Conservation (phyloP, 2,888 invertebrate species). For the Ptychoptera contaminata region DNA sequence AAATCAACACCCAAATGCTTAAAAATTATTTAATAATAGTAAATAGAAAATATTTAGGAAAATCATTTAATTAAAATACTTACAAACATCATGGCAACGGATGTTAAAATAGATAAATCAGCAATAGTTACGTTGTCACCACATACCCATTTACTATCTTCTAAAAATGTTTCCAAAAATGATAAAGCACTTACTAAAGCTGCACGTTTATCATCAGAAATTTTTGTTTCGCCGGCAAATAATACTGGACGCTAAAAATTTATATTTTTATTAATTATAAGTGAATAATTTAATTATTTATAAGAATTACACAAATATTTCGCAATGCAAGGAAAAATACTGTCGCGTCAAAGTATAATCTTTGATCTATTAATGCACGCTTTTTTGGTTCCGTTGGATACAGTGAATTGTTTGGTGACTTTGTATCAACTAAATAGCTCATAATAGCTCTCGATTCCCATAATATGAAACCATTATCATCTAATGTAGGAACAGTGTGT, state of each 20-base stretch:
- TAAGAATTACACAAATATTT: constrained; percentile 37
- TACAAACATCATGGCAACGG: constrained; percentile 28
- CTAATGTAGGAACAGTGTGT: constrained; percentile 49
- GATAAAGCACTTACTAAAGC: constrained; percentile 41
- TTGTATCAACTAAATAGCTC: constrained; percentile 42
- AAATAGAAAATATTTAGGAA: background rate
- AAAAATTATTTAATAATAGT: background rate
- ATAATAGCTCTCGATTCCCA: constrained; percentile 55
- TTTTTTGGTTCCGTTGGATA: constrained; percentile 42
- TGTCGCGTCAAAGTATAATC: constrained; percentile 45
- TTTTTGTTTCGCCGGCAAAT: constrained; percentile 39
- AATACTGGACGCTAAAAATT: constrained; percentile 41
- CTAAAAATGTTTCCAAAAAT: constrained; percentile 22
- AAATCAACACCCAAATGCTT: constrained; percentile 12
- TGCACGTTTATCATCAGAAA: constrained; percentile 35
- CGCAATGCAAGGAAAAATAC: constrained; percentile 44
- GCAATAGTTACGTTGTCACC: constrained; percentile 31
- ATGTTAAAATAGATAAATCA: constrained; percentile 28
- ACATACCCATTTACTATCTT: constrained; percentile 26
- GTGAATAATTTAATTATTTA: too few species aligned
- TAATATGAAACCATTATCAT: constrained; percentile 45
- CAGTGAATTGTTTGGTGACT: constrained; percentile 33
- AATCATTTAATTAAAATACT: constrained; percentile 4
- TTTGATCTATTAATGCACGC: constrained; percentile 42
- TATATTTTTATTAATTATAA: background rate